A percentile compares a stretch with the other conserved stretches of the same genome.
Evolutionary conservation across 2,113 vertebrate genomes (phyloP).

Genomic region (Solea solea): DNA sequence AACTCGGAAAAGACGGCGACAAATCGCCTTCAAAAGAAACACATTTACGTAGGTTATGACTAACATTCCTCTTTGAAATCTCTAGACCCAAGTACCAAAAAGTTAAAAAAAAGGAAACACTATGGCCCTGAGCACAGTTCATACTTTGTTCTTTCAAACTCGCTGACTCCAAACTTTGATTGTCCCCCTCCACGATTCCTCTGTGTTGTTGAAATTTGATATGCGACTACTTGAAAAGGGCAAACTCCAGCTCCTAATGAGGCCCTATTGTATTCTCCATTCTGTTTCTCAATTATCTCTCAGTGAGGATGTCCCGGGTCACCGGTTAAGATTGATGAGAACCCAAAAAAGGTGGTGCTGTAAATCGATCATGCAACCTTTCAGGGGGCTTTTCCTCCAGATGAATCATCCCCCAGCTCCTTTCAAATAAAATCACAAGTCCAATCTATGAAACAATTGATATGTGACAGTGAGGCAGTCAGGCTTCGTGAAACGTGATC

Average conservation of each 20-base stretch:
- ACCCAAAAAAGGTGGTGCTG: constrained; percentile 28
- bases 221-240: constrained; percentile 37
- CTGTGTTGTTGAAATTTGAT: constrained; percentile 53
- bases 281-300: constrained; percentile 49
- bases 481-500: constrained; percentile 1
- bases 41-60: constrained; percentile 22
- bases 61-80: constrained; percentile 41
- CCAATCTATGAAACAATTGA: constrained; percentile 2
- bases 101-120: not conserved
- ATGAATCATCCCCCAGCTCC: constrained; percentile 10
- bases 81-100: not conserved
- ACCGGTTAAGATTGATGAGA: constrained; percentile 36
- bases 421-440: constrained; percentile 16
- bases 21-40: constrained; percentile 42
- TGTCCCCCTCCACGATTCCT: constrained; percentile 41
- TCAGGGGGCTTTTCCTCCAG: not conserved
- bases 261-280: constrained; percentile 42
- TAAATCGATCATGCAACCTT: constrained; percentile 32
- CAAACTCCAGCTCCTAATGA: constrained; percentile 35
- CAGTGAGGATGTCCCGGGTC: constrained; percentile 21
- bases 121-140: constrained; percentile 26
- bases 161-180: constrained; percentile 46
- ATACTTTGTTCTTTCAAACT: constrained; percentile 32
- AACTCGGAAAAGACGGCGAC: constrained; percentile 34
- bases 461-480: not conserved